phyloP scores from a whole-genome alignment of 2,797 vertebrate genomes.

The Stomatorhinus walkeri region DNA sequence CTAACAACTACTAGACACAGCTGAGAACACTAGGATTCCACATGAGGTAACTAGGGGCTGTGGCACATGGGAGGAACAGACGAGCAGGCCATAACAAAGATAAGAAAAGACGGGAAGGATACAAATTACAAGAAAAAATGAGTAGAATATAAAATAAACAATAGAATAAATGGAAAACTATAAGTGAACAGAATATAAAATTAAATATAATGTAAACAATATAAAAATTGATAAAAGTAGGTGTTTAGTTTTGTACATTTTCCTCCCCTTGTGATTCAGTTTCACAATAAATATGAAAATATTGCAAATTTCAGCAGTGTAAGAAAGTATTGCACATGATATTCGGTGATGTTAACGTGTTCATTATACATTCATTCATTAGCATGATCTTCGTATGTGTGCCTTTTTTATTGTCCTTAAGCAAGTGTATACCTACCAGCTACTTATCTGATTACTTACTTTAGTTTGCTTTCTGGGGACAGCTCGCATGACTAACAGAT shows the following conservation, averaged over 20 bases:
- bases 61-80: not conserved
- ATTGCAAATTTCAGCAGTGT: not conserved
- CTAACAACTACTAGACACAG: not conserved
- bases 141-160: not conserved
- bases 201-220: not conserved
- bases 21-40: not conserved
- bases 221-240: not conserved
- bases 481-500: slow-evolving; percentile 13
- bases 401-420: not conserved
- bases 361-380: not conserved
- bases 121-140: not conserved
- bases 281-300: not conserved
- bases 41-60: not conserved
- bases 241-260: not conserved
- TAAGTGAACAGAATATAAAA: not conserved
- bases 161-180: not conserved
- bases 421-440: not conserved
- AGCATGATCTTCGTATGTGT: not conserved
- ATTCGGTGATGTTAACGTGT: not conserved
- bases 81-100: not conserved
- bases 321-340: not conserved
- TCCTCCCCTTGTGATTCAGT: not conserved
- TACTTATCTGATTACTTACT: not conserved
- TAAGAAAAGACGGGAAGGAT: not conserved
- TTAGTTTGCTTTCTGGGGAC: not conserved